Evolutionary conservation across 2,113 vertebrate genomes (phyloP).

Genomic region (Corythaixoides concolor): DNA sequence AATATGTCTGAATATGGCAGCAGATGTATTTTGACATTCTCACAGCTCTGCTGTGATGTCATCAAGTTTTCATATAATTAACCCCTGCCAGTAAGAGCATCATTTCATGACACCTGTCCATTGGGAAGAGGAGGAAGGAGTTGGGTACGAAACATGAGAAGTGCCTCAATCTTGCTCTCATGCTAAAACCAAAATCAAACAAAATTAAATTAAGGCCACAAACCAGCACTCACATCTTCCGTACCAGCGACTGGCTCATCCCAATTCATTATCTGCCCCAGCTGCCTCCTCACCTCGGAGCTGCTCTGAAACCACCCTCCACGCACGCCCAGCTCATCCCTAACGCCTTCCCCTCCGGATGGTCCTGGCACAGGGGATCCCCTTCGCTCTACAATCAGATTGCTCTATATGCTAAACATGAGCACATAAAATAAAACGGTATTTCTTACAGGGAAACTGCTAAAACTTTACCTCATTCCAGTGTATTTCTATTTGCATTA

Average conservation of each 20-base stretch:
- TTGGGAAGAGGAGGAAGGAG: background rate
- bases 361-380: background rate
- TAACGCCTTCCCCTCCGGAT: background rate
- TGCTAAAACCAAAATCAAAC: background rate
- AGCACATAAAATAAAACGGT: background rate
- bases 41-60: slow-evolving; percentile 77
- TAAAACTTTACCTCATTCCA: slow-evolving; percentile 50
- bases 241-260: background rate
- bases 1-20: slow-evolving; percentile 72
- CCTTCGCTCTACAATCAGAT: background rate
- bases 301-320: background rate
- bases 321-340: background rate
- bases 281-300: background rate
- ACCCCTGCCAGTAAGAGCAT: slow-evolving; percentile 68
- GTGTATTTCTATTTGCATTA: slow-evolving; percentile 61
- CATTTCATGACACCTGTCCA: slow-evolving; percentile 66
- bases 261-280: background rate
- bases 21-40: slow-evolving; percentile 77
- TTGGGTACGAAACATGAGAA: background rate
- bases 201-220: background rate
- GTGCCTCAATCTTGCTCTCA: background rate
- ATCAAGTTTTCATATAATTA: slow-evolving; percentile 77
- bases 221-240: background rate
- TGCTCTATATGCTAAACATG: background rate
- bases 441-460: slow-evolving; percentile 5